Conservation (phyloP, 2,888 invertebrate genomes). For the Nomada ferruginata region DNA sequence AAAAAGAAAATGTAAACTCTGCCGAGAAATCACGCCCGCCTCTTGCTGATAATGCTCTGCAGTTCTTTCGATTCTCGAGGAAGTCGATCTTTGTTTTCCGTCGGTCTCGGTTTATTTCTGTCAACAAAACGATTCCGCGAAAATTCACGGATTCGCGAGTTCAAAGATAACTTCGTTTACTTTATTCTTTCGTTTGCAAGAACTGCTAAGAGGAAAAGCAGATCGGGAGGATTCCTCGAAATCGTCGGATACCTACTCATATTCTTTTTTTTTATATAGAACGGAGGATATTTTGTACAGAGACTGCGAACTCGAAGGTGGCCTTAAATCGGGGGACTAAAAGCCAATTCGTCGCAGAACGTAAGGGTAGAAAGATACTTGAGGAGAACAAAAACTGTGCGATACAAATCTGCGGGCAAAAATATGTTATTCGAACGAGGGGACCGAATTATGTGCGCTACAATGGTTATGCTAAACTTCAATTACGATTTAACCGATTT, state of each 20-base stretch:
- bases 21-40: conserved; percentile 22
- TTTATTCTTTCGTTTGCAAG: not conserved
- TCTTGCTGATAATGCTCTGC: not conserved
- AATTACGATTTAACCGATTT: no score
- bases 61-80: not conserved
- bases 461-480: no score
- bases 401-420: no score
- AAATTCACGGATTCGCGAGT: conserved; percentile 24
- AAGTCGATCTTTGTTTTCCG: not conserved
- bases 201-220: not conserved
- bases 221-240: no score
- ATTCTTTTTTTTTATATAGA: not conserved
- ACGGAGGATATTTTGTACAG: no score
- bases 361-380: not conserved
- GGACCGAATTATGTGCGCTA: no score
- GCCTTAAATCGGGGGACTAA: not conserved
- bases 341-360: not conserved
- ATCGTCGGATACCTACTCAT: no score
- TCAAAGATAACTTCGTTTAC: conserved; percentile 3
- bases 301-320: not conserved
- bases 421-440: no score
- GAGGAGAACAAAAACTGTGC: not conserved
- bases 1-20: conserved; percentile 22
- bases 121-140: not conserved
- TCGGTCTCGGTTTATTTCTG: not conserved